These are phyloP conservation scores for Cheiracanthium punctorium DNA, from an alignment of 2,888 invertebrate genomes.

Conservation along the genomic window DNA sequence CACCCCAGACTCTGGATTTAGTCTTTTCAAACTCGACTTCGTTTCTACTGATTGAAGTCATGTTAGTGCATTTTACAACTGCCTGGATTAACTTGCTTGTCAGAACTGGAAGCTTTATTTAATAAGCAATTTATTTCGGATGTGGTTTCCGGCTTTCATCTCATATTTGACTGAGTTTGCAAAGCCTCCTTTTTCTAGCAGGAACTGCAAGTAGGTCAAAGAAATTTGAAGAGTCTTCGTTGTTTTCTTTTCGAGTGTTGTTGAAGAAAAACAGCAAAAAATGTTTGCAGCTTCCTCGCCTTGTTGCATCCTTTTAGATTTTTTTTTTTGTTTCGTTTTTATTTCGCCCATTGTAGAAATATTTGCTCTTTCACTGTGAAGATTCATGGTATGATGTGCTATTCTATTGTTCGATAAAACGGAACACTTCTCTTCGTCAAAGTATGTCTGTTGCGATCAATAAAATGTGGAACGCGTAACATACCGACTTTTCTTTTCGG, in stretches of 20 bases:
- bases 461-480: background rate
- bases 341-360: background rate
- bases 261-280: background rate
- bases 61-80: no score
- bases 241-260: background rate
- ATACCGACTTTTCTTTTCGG: conserved; percentile 1
- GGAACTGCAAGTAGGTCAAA: conserved; percentile 8
- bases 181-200: background rate
- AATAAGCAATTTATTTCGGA: no score
- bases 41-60: no score
- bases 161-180: background rate
- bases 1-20: no score
- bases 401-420: background rate
- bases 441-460: background rate
- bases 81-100: no score
- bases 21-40: no score
- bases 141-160: background rate
- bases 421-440: background rate
- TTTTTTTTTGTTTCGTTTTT: background rate
- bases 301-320: background rate
- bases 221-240: background rate
- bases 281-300: background rate
- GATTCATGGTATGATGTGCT: background rate
- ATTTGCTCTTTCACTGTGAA: background rate
- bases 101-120: no score